Percentiles rank a stretch among this genome's conserved stretches.
Conservation (phyloP, 1,140 invertebrate species). For the Pseudobourletiella spinata region DNA sequence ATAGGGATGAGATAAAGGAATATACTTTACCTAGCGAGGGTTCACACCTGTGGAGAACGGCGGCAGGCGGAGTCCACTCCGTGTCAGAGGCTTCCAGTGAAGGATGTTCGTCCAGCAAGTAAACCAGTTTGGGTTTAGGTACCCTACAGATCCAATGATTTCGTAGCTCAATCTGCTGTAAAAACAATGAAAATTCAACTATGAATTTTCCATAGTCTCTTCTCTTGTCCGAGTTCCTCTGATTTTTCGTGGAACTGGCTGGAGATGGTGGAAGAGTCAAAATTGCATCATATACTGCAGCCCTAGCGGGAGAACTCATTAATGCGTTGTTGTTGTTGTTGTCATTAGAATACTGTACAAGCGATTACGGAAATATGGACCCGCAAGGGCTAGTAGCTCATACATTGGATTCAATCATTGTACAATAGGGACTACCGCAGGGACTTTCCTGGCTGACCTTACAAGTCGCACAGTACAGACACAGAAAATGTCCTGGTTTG, state of each 20-base stretch:
- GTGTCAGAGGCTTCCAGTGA: not conserved
- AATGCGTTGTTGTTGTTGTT: not conserved
- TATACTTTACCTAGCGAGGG: slow-evolving; percentile 3
- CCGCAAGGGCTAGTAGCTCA: too few species aligned
- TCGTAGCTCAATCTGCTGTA: not conserved
- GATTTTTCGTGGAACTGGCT: not conserved
- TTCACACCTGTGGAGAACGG: slow-evolving; percentile 19
- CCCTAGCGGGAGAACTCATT: not conserved
- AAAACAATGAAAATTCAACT: not conserved
- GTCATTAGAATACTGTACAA: not conserved
- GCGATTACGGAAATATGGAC: too few species aligned
- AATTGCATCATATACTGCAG: not conserved
- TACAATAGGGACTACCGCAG: too few species aligned
- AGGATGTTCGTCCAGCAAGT: slow-evolving; percentile 7
- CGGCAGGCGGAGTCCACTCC: not conserved
- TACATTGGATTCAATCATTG: too few species aligned
- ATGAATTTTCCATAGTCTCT: not conserved
- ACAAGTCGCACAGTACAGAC: too few species aligned
- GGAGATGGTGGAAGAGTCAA: not conserved
- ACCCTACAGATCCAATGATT: slow-evolving; percentile 8
- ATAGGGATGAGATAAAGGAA: not conserved
- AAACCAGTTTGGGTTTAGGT: slow-evolving; percentile 20
- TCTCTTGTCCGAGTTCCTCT: not conserved
- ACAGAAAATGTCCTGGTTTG: too few species aligned
- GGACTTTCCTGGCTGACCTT: too few species aligned